phyloP scores from a whole-genome alignment of 2,797 vertebrate species.

The Gallinago nigripennis region DNA sequence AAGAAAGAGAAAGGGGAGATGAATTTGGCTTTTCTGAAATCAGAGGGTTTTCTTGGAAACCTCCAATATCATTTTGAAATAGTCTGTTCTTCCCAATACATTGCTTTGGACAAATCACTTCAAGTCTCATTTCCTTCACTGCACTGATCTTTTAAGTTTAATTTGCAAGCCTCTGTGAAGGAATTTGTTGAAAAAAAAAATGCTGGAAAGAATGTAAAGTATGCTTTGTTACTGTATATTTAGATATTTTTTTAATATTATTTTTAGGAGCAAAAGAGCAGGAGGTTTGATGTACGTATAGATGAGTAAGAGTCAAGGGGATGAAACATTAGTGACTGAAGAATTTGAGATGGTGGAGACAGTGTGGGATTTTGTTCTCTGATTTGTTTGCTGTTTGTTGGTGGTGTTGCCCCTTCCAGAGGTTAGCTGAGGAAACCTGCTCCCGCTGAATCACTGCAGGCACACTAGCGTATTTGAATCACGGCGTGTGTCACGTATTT shows the following conservation, averaged over 20 bases:
- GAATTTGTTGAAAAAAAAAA: neutral
- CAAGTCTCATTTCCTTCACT: neutral
- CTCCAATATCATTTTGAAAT: fast-evolving
- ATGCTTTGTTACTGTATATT: neutral
- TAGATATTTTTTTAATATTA: neutral
- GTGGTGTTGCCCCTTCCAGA: neutral
- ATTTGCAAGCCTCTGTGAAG: neutral
- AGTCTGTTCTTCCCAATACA: fast-evolving
- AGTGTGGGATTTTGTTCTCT: neutral
- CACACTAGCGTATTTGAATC: neutral
- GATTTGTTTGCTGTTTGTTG: neutral
- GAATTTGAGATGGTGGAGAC: neutral
- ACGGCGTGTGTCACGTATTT: fast-evolving
- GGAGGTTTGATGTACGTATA: fast-evolving
- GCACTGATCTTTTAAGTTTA: neutral
- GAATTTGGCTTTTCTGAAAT: neutral
- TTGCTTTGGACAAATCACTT: neutral
- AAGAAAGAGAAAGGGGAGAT: slow-evolving; percentile 12
- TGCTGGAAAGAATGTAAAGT: neutral
- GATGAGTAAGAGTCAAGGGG: neutral
- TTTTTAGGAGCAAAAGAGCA: neutral
- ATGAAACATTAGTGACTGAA: neutral
- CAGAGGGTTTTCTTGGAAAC: neutral
- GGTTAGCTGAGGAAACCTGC: neutral
- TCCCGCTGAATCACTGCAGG: neutral